phyloP scores from a whole-genome alignment of 64 coral and sea anemone genomes.

The Porites lutea region DNA sequence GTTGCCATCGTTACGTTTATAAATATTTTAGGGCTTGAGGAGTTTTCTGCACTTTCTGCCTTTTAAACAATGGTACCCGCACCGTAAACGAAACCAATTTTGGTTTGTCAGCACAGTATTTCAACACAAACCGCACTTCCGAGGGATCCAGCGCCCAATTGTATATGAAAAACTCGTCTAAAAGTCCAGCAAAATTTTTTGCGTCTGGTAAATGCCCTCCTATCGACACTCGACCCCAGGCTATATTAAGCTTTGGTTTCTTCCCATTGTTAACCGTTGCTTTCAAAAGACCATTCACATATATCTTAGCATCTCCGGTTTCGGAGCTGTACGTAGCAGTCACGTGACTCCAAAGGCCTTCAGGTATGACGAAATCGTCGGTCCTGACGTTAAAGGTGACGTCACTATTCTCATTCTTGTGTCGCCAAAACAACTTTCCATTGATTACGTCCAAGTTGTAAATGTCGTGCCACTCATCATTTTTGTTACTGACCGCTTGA shows the following conservation, averaged over 20 bases:
- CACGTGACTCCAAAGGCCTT: slow-evolving; percentile 95
- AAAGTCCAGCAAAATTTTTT: slow-evolving; percentile 72
- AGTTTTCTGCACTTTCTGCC: slow-evolving; percentile 18
- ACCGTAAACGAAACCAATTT: slow-evolving; percentile 98
- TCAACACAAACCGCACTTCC: slow-evolving; percentile 91
- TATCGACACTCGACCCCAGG: slow-evolving; percentile 77
- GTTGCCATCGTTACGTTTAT: background rate
- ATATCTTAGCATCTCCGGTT: slow-evolving; percentile 87
- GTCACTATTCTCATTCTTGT: slow-evolving; percentile 66
- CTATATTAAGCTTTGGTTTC: slow-evolving; percentile 65
- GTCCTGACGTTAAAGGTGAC: slow-evolving; percentile 77
- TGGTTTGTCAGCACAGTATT: slow-evolving; percentile 97
- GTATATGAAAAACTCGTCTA: slow-evolving; percentile 98
- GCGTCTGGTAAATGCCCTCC: slow-evolving; percentile 79
- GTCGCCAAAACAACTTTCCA: slow-evolving; percentile 89
- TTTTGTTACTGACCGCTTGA: slow-evolving; percentile 72
- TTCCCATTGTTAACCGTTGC: slow-evolving; percentile 60
- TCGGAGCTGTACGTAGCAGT: slow-evolving; percentile 85
- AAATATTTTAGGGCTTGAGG: slow-evolving; percentile 9
- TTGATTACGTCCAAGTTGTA: slow-evolving; percentile 89
- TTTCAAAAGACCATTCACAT: slow-evolving; percentile 89
- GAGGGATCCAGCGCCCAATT: slow-evolving; percentile 95
- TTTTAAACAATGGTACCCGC: slow-evolving; percentile 71
- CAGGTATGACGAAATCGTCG: slow-evolving; percentile 84
- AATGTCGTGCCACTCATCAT: slow-evolving; percentile 61